A percentile compares a stretch with the other conserved stretches of the same genome.
Evolutionary conservation across 2,797 vertebrate genomes (phyloP).

Genomic region (Ptychobarbus kaznakovi): DNA sequence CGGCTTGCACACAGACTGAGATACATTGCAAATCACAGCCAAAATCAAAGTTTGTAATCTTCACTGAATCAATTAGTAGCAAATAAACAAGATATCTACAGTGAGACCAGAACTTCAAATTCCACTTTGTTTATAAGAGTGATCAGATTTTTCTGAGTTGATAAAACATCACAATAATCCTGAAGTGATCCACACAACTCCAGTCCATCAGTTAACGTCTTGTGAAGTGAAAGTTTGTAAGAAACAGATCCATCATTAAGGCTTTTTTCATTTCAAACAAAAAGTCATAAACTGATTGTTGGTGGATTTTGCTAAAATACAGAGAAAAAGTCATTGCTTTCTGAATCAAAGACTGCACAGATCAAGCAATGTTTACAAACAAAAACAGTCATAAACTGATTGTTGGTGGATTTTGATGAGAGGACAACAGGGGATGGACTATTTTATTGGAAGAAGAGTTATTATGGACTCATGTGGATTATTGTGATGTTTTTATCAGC

Average conservation of each 20-base stretch:
- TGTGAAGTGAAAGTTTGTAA: not conserved
- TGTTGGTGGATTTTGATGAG: not conserved
- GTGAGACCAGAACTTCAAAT: too few relatives aligned
- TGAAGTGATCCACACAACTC: not conserved
- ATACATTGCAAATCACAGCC: not conserved
- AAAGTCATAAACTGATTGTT: too few relatives aligned
- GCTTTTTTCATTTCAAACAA: not conserved
- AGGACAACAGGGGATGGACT: too few relatives aligned
- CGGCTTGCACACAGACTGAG: not conserved
- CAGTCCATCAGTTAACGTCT: not conserved
- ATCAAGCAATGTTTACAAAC: not conserved
- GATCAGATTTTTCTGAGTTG: not conserved
- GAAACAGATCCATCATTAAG: not conserved
- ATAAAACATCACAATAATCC: not conserved
- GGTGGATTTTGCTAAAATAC: too few relatives aligned
- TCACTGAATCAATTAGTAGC: not conserved
- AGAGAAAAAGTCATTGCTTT: not conserved
- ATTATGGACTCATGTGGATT: too few relatives aligned
- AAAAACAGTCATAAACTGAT: not conserved
- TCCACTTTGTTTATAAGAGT: not conserved
- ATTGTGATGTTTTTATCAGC: not conserved
- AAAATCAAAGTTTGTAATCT: not conserved
- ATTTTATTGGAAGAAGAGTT: too few relatives aligned
- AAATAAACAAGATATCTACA: not conserved
- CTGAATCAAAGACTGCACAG: not conserved